Base-by-base conservation (phyloP, 2,888 invertebrate species). In the Scaptomyza parva region DNA sequence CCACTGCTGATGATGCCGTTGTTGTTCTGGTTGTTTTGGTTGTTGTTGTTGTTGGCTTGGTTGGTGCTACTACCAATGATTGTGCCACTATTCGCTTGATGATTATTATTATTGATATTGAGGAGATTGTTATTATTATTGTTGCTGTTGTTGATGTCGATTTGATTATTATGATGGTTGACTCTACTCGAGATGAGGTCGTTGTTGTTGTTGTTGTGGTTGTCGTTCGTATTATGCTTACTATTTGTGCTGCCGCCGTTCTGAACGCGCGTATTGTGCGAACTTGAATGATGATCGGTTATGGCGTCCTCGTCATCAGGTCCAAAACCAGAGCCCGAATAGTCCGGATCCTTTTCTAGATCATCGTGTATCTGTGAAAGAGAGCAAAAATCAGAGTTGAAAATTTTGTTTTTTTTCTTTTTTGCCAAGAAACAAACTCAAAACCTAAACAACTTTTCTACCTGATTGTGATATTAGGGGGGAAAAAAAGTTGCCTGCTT, bases 321-420 rank as follows among this genome's bases (percentile, higher is more conserved):
- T 76, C 96, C 96, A 93, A 94, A 95, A 76, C 97, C 97, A 91
- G 96, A 96, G 87, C 97, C 97, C 89, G 96, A 96, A 89, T 96
- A 95, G 93, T 96, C 96, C 79, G 94, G 92, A 92, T 96, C 96
- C 92, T 94, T 92, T 60, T 94, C 90, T 93, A 92, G 79, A 91
- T 92, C 92, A 83, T 92, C 92, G 77, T 91, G 92, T 68, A 91
- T 88, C 92, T 92, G 78, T 26, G 88, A n/a, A n/a, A n/a, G 2
- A 35, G 30, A 30, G 17, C 24, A 7, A 1, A n/a, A n/a, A n/a
- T n/a, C n/a, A n/a, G n/a, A n/a, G n/a, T n/a, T n/a, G n/a, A n/a
- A n/a, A n/a, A n/a, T n/a, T n/a, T n/a, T n/a, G n/a, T n/a, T 5
- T 28, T 28, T 28, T 9, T 28, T 28, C 9, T 28, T 9, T 28